phyloP scores from a whole-genome alignment of 1,140 invertebrate genomes.

The Drosophila athabasca region DNA sequence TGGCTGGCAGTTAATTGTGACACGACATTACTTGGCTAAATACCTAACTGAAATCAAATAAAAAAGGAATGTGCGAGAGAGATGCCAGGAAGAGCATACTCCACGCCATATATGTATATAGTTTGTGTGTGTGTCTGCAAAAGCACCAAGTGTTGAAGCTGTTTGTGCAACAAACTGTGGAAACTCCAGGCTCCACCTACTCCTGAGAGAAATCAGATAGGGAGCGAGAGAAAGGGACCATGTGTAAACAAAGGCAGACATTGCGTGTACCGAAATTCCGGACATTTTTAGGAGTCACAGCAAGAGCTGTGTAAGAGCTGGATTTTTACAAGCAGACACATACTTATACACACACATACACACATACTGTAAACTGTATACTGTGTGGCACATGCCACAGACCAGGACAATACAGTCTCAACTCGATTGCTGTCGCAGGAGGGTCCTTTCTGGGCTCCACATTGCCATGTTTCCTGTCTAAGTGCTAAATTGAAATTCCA shows the following conservation, averaged over 20 bases:
- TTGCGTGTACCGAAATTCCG: slow-evolving; percentile 79
- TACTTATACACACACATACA: slow-evolving; percentile 10
- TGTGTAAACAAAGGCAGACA: slow-evolving; percentile 75
- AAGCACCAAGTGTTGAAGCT: not conserved
- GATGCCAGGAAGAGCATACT: slow-evolving; percentile 11
- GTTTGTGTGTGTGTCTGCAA: too few species aligned
- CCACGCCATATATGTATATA: too few species aligned
- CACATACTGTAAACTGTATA: not conserved
- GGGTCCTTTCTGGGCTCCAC: not conserved
- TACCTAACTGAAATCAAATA: slow-evolving; percentile 44
- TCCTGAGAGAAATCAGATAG: not conserved
- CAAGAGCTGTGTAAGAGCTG: slow-evolving; percentile 79
- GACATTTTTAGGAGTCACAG: slow-evolving; percentile 79
- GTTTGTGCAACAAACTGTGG: slow-evolving; percentile 2
- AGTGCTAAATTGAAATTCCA: slow-evolving; percentile 83
- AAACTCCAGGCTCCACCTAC: not conserved
- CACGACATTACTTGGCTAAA: slow-evolving; percentile 56
- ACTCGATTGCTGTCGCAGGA: too few species aligned
- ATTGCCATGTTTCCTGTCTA: slow-evolving; percentile 52
- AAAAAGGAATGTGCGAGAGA: slow-evolving; percentile 22
- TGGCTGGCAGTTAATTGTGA: slow-evolving; percentile 66
- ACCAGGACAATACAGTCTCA: not conserved
- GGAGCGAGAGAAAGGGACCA: slow-evolving; percentile 16
- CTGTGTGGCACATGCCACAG: not conserved
- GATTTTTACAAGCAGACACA: slow-evolving; percentile 57